These are phyloP conservation scores for Sebastes dallii DNA, from an alignment of 2,797 vertebrate genomes.

Conservation along the genomic window DNA sequence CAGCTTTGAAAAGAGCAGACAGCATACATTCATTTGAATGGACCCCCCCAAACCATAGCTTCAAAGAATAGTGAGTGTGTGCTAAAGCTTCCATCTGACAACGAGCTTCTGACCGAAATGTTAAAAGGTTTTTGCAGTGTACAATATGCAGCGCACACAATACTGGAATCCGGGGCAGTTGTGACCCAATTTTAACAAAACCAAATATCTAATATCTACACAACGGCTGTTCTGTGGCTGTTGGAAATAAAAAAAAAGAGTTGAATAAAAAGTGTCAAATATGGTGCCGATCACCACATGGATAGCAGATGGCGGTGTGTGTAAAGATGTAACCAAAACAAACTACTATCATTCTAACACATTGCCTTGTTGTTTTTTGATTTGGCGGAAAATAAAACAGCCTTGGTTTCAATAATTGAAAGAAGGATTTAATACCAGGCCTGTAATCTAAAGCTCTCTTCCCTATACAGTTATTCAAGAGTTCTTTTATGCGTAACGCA, in stretches of 20 bases:
- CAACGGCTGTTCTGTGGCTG: neutral
- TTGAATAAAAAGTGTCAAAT: slow-evolving; percentile 11
- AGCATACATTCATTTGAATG: slow-evolving; percentile 65
- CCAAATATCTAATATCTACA: neutral
- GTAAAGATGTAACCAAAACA: slow-evolving; percentile 14
- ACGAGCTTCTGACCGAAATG: slow-evolving; percentile 26
- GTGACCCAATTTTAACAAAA: neutral
- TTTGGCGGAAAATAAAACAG: neutral
- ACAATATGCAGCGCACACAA: neutral
- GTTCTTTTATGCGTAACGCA: slow-evolving; percentile 17
- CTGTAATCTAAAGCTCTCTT: slow-evolving; percentile 2
- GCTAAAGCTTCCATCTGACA: slow-evolving; percentile 24
- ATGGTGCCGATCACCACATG: slow-evolving; percentile 4
- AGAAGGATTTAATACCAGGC: neutral
- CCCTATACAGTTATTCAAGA: neutral
- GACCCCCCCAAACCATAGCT: slow-evolving; percentile 52
- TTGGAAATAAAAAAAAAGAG: neutral
- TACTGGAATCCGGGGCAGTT: neutral
- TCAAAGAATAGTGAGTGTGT: slow-evolving; percentile 40
- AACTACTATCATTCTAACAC: slow-evolving; percentile 1
- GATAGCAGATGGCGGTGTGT: slow-evolving; percentile 28
- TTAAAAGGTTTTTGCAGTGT: slow-evolving; percentile 21
- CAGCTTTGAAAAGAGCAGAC: slow-evolving; percentile 82
- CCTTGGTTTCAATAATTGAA: neutral
- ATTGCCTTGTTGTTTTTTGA: neutral